Base-by-base conservation (phyloP, 2,797 vertebrate species). In the Myotis findleyi region DNA sequence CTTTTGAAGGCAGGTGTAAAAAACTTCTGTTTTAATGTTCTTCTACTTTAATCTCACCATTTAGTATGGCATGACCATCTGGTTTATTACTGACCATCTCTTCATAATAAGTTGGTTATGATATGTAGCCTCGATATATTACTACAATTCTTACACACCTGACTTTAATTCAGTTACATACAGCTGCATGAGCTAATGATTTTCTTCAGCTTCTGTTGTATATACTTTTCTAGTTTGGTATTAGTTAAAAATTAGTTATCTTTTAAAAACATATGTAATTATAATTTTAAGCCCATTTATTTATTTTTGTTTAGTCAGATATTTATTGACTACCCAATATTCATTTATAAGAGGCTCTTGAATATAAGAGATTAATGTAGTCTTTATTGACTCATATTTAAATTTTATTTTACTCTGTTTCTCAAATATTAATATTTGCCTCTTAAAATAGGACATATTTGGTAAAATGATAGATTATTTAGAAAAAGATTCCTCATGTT, bases 221-320 rank as follows among this genome's bases (percentile, higher is more conserved):
- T 88, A 6, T 4, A 44, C 14, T 49, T 89, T 69, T 71, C 47
- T 86, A 38, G 12, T 93, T 82, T 86, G 41, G 20, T 80, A 55
- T 93, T 86, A 55, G 21, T 79, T 33, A 44, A 80, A 83, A 66
- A 87, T 91, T 21, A 91, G 5, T 81, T 83, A 69, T 77, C 51
- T 44, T 66, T 71, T 80, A 71, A 94, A 95, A 89, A 21, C 16
- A 30, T 30, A 44, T 53, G 3, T 76, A 53, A 76, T 77, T 57
- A 55, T 75, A 83, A 80, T 88, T 87, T 95, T 69, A 96, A 47
- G 73, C 17, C 44, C 47, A 89, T 92, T 82, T 80, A 93, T 88
- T 89, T 76, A 41, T 88, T 17, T 81, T 92, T 86, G 23, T 79
- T 84, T 94, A 87, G 64, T 89, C n/a, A 77, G 16, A 68, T 87